A percentile compares a stretch with the other conserved stretches of the same genome.
Evolutionary conservation across 2,113 vertebrate genomes (phyloP).

Genomic region (Zosterops borbonicus): DNA sequence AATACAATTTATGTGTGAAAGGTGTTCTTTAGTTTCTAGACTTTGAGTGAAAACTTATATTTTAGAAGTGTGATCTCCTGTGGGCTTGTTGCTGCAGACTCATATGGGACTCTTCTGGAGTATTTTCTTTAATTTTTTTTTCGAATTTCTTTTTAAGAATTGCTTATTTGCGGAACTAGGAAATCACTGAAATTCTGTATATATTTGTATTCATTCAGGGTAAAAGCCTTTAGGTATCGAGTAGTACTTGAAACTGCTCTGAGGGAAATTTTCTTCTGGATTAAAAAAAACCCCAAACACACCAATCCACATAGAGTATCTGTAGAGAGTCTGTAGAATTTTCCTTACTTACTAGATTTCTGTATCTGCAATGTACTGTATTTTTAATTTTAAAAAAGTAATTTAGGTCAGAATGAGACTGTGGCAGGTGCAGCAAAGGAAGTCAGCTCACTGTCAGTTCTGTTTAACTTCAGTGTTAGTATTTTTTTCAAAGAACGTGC

Average conservation of each 20-base stretch:
- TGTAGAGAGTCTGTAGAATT: not conserved
- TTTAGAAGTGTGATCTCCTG: not conserved
- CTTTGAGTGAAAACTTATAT: not conserved
- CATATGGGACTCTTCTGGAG: not conserved
- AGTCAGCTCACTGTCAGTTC: not conserved
- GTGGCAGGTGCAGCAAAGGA: not conserved
- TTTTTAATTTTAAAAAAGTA: not conserved
- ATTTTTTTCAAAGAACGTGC: not conserved
- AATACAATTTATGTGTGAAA: not conserved
- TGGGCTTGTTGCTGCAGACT: not conserved
- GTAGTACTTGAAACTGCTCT: not conserved
- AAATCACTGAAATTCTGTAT: not conserved
- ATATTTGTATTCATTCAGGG: not conserved
- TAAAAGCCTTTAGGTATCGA: accelerated
- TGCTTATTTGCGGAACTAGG: not conserved
- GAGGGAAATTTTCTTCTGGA: not conserved
- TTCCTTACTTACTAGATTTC: not conserved
- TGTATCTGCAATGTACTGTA: not conserved
- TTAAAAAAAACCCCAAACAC: not conserved
- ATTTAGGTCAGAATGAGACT: not conserved
- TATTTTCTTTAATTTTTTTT: not conserved
- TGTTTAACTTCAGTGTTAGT: not conserved
- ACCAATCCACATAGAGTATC: not conserved
- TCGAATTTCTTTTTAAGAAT: not conserved
- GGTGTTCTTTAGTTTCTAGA: not conserved